phyloP scores from a whole-genome alignment of 2,113 vertebrate species.

The Calyptomena viridis region DNA sequence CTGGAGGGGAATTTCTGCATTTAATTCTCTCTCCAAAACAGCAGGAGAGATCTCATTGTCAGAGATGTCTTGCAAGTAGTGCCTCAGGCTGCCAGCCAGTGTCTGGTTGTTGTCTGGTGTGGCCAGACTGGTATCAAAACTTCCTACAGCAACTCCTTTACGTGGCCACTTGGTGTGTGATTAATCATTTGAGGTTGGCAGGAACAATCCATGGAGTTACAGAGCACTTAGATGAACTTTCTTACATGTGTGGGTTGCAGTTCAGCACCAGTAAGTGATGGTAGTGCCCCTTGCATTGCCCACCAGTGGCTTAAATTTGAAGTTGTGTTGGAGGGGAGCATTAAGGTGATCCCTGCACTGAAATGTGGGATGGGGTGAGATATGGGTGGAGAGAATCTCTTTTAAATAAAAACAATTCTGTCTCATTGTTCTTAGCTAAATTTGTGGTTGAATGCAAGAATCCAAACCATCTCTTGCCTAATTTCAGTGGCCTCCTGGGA shows the following conservation, averaged over 20 bases:
- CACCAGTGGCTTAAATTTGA: background rate
- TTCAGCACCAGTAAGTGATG: background rate
- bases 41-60: conserved; percentile 1
- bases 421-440: background rate
- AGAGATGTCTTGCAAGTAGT: background rate
- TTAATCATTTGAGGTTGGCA: background rate
- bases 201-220: background rate
- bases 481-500: background rate
- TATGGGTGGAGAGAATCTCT: background rate
- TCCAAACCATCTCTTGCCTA: background rate
- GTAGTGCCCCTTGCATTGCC: background rate
- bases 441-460: background rate
- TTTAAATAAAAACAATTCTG: background rate
- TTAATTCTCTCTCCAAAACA: conserved; percentile 1
- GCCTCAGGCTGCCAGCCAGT: conserved; percentile 8
- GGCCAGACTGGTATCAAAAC: background rate
- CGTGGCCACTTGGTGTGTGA: background rate
- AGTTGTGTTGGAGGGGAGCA: accelerated
- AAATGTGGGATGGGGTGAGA: background rate
- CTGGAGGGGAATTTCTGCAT: background rate
- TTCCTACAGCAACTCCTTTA: background rate
- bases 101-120: conserved; percentile 34
- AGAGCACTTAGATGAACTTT: background rate
- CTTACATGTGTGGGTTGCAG: background rate
- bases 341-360: background rate